These are phyloP conservation scores for Hydrozoanthus tunicans DNA, from an alignment of 64 coral and sea anemone genomes.

Conservation along the genomic window DNA sequence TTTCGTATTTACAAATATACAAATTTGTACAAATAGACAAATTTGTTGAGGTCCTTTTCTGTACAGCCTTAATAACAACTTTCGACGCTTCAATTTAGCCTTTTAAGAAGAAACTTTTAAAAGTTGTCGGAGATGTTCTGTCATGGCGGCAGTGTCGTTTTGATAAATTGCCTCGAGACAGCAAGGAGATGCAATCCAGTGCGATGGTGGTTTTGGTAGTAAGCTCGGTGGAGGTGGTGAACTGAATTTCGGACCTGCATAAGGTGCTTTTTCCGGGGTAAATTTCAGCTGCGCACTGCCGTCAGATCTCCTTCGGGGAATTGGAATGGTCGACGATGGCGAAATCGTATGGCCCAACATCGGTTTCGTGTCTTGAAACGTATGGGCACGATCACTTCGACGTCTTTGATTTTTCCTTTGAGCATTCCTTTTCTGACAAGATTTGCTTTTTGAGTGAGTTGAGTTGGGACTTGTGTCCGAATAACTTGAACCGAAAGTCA, in stretches of 20 bases:
- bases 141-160: conserved; percentile 80
- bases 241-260: conserved; percentile 89
- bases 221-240: conserved; percentile 84
- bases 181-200: conserved; percentile 78
- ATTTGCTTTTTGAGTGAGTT: conserved; percentile 57
- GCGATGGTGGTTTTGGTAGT: conserved; percentile 87
- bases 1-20: conserved; percentile 98
- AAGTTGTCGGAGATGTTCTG: conserved; percentile 77
- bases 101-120: conserved; percentile 80
- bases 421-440: conserved; percentile 54
- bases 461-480: conserved; percentile 12
- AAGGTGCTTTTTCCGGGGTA: conserved; percentile 69
- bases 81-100: neutral
- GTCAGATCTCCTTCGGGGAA: conserved; percentile 63
- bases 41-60: conserved; percentile 70
- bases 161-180: conserved; percentile 41
- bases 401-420: conserved; percentile 58
- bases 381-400: conserved; percentile 53
- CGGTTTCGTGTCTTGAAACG: conserved; percentile 57
- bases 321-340: conserved; percentile 37
- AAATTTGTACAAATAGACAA: conserved; percentile 98
- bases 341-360: conserved; percentile 45
- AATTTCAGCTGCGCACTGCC: conserved; percentile 21
- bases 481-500: conserved; percentile 39
- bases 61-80: conserved; percentile 63